Percentiles rank a stretch among this genome's conserved stretches.
Conservation (phyloP, 2,113 vertebrate genomes). For the Mustelus asterias region DNA sequence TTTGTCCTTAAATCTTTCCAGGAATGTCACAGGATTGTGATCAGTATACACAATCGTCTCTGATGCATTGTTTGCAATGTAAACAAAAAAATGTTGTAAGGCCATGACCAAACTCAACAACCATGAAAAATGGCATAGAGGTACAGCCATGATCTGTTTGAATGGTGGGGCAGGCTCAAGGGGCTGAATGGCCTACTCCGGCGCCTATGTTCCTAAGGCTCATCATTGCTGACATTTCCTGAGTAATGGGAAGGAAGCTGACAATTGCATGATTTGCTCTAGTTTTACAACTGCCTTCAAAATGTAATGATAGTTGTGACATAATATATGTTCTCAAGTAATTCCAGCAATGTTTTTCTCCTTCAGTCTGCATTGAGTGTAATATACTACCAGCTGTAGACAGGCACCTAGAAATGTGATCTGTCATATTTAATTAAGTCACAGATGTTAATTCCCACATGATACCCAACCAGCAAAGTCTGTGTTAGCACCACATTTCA, state of each 20-base stretch:
- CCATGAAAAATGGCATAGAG: too few relatives aligned
- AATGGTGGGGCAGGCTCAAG: too few relatives aligned
- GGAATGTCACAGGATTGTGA: too few relatives aligned
- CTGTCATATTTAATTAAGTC: constrained; percentile 30
- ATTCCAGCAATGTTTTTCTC: background rate
- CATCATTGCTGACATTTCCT: background rate
- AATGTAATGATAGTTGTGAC: background rate
- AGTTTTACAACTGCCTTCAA: background rate
- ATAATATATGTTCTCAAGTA: background rate
- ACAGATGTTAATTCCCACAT: background rate
- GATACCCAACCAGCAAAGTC: background rate
- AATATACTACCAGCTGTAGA: background rate
- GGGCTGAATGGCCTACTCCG: too few relatives aligned
- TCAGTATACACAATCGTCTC: too few relatives aligned
- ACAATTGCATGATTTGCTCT: background rate
- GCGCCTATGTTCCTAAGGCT: background rate
- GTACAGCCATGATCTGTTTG: too few relatives aligned
- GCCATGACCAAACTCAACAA: too few relatives aligned
- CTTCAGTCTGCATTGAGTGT: background rate
- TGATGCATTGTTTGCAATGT: too few relatives aligned
- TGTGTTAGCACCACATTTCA: background rate
- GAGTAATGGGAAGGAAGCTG: background rate
- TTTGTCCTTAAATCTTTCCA: too few relatives aligned
- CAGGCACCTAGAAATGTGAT: background rate
- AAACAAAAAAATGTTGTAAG: too few relatives aligned